Evolutionary conservation across 2,113 vertebrate species (phyloP).

Genomic region (Hoplias malabaricus): DNA sequence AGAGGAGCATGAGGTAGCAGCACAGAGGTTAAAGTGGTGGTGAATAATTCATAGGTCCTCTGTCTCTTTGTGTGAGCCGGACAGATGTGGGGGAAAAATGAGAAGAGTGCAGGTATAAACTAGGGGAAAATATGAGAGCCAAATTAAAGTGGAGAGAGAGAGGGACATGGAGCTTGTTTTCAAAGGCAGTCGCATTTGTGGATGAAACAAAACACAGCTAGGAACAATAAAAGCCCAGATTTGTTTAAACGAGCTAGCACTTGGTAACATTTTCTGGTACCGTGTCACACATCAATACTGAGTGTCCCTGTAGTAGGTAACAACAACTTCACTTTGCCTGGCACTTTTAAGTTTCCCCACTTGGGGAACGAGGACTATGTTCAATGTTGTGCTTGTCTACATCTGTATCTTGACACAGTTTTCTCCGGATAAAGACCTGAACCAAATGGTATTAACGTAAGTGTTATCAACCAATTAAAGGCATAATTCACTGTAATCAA

Average conservation of each 20-base stretch:
- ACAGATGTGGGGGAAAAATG: constrained; percentile 35
- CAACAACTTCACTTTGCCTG: too few relatives aligned
- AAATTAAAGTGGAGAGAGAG: constrained; percentile 19
- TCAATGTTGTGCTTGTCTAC: too few relatives aligned
- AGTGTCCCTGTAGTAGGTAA: too few relatives aligned
- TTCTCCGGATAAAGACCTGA: too few relatives aligned
- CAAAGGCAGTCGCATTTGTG: background rate
- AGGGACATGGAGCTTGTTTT: background rate
- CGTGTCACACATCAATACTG: too few relatives aligned
- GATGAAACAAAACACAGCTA: background rate
- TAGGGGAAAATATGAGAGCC: constrained; percentile 36
- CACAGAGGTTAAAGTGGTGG: constrained; percentile 50
- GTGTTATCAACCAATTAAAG: too few relatives aligned
- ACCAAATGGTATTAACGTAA: too few relatives aligned
- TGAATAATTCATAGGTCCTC: constrained; percentile 66
- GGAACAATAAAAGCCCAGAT: background rate
- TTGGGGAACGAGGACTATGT: too few relatives aligned
- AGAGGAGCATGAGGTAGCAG: background rate
- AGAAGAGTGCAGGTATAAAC: constrained; percentile 26
- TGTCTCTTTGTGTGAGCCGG: constrained; percentile 22
- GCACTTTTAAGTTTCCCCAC: too few relatives aligned
- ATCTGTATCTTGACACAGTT: too few relatives aligned
- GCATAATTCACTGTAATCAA: too few relatives aligned
- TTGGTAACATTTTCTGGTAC: too few relatives aligned
- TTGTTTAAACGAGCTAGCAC: background rate